Conservation (phyloP, 2,888 invertebrate species). For the Pammene fasciana region DNA sequence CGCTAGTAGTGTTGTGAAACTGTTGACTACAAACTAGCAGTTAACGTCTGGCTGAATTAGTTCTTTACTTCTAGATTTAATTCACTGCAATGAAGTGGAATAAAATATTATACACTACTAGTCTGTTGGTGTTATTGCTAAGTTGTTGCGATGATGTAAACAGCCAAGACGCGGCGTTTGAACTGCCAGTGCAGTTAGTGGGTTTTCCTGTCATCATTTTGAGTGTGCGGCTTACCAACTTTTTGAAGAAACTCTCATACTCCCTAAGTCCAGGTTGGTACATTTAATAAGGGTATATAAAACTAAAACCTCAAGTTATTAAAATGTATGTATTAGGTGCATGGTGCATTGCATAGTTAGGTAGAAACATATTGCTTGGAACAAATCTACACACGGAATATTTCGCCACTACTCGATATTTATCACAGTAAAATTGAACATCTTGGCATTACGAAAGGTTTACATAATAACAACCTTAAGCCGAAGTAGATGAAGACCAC, state of each 20-base stretch:
- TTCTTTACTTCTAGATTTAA: constrained; percentile 10
- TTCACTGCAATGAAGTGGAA: constrained; percentile 42
- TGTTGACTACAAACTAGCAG: constrained; percentile 30
- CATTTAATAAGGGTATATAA: neutral
- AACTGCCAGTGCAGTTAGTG: constrained; percentile 88
- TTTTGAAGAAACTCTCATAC: constrained; percentile 89
- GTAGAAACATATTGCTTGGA: too few relatives aligned
- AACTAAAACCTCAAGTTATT: too few relatives aligned
- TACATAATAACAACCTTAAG: too few relatives aligned
- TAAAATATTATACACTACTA: constrained; percentile 37
- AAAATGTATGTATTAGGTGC: too few relatives aligned
- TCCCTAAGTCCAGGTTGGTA: constrained; percentile 88
- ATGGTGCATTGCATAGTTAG: too few relatives aligned
- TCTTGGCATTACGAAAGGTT: too few relatives aligned
- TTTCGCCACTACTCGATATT: too few relatives aligned
- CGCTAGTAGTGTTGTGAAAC: constrained; percentile 42
- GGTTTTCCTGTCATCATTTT: constrained; percentile 89
- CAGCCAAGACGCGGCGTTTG: constrained; percentile 81
- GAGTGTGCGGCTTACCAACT: constrained; percentile 88
- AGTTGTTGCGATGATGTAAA: constrained; percentile 41
- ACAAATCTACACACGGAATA: too few relatives aligned
- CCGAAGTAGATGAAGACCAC: too few relatives aligned
- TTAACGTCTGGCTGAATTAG: constrained; percentile 4
- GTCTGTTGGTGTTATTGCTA: constrained; percentile 43
- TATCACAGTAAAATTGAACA: too few relatives aligned